Evolutionary conservation across 2,888 invertebrate genomes (phyloP).

Genomic region (Odontothrips loti): DNA sequence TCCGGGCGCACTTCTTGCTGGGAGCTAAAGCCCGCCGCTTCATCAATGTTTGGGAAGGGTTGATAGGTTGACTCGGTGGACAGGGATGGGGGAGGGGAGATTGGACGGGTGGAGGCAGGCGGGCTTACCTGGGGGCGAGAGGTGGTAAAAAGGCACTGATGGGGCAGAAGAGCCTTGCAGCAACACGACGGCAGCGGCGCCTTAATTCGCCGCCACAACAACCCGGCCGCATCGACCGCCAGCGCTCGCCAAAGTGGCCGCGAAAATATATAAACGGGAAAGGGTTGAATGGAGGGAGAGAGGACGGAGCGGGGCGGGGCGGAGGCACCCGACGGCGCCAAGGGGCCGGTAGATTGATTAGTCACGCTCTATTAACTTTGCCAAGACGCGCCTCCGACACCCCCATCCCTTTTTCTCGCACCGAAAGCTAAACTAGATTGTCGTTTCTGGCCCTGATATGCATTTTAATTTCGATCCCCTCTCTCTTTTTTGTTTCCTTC

Average conservation of each 20-base stretch:
- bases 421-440: conserved; percentile 13
- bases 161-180: too few relatives aligned
- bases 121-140: background rate
- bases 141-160: background rate
- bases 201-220: background rate
- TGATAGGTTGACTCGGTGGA: conserved; percentile 17
- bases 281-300: background rate
- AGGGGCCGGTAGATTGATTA: conserved; percentile 4
- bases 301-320: background rate
- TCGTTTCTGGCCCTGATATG: background rate
- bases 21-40: conserved; percentile 7
- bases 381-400: background rate
- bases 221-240: background rate
- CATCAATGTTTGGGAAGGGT: conserved; percentile 26
- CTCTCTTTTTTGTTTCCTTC: background rate
- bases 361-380: conserved; percentile 5
- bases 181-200: too few relatives aligned
- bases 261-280: background rate
- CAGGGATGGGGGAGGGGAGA: background rate
- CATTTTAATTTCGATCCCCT: conserved; percentile 8
- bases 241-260: background rate
- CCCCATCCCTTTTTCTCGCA: background rate
- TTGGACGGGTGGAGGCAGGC: background rate
- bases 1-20: conserved; percentile 16
- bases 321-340: background rate